These are phyloP conservation scores for Troides aeacus DNA, from an alignment of 2,888 invertebrate species.

Conservation along the genomic window DNA sequence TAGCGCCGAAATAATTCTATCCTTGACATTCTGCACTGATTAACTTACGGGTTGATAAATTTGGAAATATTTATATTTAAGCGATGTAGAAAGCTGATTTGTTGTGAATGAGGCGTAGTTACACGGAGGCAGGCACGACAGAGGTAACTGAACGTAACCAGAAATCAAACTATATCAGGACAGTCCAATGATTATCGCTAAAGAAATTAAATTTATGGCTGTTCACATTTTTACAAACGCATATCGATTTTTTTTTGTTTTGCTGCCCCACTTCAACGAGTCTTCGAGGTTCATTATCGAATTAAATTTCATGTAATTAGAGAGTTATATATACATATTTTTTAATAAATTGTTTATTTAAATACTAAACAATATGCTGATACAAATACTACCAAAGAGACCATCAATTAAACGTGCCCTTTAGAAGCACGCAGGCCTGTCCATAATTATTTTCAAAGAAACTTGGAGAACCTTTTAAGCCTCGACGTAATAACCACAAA, in stretches of 20 bases:
- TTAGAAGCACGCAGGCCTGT: neutral
- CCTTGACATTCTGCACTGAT: conserved; percentile 27
- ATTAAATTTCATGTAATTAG: neutral
- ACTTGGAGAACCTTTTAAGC: conserved; percentile 42
- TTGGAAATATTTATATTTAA: conserved; percentile 46
- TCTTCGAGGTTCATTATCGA: neutral
- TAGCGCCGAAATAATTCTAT: conserved; percentile 17
- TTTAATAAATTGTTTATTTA: too few relatives aligned
- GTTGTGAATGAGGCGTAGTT: conserved; percentile 46
- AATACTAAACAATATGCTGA: neutral
- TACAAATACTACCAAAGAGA: neutral
- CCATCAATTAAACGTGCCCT: neutral
- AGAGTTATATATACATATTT: too few relatives aligned
- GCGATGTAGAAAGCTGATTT: conserved; percentile 58
- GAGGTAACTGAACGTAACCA: conserved; percentile 2
- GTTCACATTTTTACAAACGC: neutral
- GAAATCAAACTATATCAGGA: neutral
- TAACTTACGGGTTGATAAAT: conserved; percentile 43
- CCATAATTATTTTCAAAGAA: conserved; percentile 20
- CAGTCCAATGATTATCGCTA: neutral
- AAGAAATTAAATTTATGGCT: neutral
- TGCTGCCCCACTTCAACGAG: neutral
- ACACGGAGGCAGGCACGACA: conserved; percentile 39
- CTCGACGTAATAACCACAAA: conserved; percentile 63
- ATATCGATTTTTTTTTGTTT: neutral